Evolutionary conservation across 37 sponge, comb jelly and placozoan species (phyloP), one percentile per base, ranked within the genome.

Genomic region (Spongia lamella): DNA sequence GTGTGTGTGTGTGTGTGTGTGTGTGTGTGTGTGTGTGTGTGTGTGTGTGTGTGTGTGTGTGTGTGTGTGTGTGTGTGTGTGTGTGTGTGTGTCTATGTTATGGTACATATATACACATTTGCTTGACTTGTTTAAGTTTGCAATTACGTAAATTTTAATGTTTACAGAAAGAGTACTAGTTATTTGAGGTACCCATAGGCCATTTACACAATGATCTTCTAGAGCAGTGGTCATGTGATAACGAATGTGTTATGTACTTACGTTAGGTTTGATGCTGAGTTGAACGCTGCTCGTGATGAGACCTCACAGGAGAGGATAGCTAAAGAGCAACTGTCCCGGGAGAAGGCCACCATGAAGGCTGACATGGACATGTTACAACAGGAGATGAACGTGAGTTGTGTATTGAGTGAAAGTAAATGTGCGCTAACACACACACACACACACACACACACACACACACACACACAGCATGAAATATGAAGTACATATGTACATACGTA

Each of bases 221-320:
- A 16, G 19, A 20, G 16, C 16, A 20, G 54, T 52, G 19, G 54
- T 19, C 19, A n/a, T n/a, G n/a, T n/a, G n/a, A n/a, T n/a, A n/a
- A n/a, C n/a, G n/a, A n/a, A n/a, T n/a, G n/a, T n/a, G n/a, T 30
- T 75, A 22, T 56, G 47, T 43, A 16, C 9, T 1, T 38, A 27
- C 26, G 21, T 50, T 25, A 89, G 90, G 72, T 92, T 84, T 84
- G 94, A 93, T 75, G 13, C 83, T 3, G 94, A 95, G 52, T 63
- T 95, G 54, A 88, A 60, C 66, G 61, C 79, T 25, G 78, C 80
- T 7, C 74, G 72, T 61, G 91, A 89, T 0, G 89, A 84, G 25
- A 77, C 78, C 1, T 74, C 25, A 15, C 29, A 19, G 38, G 99
- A 95, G 71, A 73, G 55, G 26, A 69, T 77, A 32, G 76, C 77